Evolutionary conservation across 1,140 invertebrate species (phyloP).

Genomic region (Sipha flava): DNA sequence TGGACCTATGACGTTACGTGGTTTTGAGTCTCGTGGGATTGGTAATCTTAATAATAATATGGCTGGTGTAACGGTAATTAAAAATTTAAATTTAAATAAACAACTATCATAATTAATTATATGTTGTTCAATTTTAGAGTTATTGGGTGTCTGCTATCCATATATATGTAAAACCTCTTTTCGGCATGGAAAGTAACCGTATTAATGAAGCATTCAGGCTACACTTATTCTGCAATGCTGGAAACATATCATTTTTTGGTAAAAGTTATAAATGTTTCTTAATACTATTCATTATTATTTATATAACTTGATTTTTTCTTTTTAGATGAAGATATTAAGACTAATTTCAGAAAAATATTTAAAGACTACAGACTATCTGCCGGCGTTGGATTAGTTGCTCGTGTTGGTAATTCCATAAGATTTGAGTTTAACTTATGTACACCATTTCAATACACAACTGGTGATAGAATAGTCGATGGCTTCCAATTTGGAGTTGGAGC

Average conservation of each 20-base stretch:
- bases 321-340: background rate
- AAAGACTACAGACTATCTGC: conserved; percentile 53
- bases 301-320: background rate
- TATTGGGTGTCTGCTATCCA: conserved; percentile 78
- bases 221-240: conserved; percentile 76
- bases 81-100: background rate
- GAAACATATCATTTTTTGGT: conserved; percentile 57
- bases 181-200: conserved; percentile 57
- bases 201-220: conserved; percentile 63
- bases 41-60: conserved; percentile 67
- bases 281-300: background rate
- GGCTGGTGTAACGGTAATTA: conserved; percentile 54
- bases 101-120: background rate
- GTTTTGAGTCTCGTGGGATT: conserved; percentile 70
- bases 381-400: conserved; percentile 65
- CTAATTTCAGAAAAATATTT: conserved; percentile 42
- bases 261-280: background rate
- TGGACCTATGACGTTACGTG: conserved; percentile 71
- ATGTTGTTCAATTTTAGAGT: background rate
- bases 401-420: conserved; percentile 64
- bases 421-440: conserved; percentile 79
- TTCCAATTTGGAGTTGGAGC: conserved; percentile 63
- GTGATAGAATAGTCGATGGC: conserved; percentile 51
- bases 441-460: conserved; percentile 51
- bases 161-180: conserved; percentile 74